These are phyloP conservation scores for Temnothorax unifasciatus DNA, from an alignment of 2,888 invertebrate genomes.

Conservation along the genomic window DNA sequence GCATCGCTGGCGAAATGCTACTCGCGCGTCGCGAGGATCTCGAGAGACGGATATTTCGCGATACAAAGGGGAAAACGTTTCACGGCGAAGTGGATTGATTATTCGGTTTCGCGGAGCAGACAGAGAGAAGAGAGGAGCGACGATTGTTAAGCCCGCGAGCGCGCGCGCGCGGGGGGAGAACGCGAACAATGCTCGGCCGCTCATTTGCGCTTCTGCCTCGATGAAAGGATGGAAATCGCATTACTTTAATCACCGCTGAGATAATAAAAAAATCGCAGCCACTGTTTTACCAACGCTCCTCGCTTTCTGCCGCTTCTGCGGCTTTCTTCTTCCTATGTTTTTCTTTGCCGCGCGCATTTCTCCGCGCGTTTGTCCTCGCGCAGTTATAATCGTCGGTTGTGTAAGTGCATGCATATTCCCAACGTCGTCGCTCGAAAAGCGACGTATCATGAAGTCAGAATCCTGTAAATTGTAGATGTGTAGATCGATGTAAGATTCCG, in stretches of 20 bases:
- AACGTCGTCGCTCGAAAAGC: not conserved
- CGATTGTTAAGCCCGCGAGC: constrained; percentile 55
- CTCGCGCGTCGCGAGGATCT: constrained; percentile 68
- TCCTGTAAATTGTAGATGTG: not conserved
- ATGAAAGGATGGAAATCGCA: constrained; percentile 54
- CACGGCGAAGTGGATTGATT: constrained; percentile 75
- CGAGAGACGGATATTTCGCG: constrained; percentile 73
- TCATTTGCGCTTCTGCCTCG: constrained; percentile 50
- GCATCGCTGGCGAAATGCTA: constrained; percentile 63
- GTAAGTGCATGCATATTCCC: not conserved
- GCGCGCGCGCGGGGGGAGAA: constrained; percentile 10
- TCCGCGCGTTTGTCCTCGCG: not conserved
- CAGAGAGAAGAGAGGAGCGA: constrained; percentile 57
- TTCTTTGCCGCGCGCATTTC: not conserved
- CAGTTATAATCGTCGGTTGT: constrained; percentile 23
- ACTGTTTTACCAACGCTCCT: constrained; percentile 43
- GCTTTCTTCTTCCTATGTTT: not conserved
- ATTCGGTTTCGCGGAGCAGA: constrained; percentile 68
- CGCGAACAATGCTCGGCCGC: constrained; percentile 45
- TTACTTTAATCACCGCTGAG: constrained; percentile 51
- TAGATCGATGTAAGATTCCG: not conserved
- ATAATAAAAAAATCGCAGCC: constrained; percentile 49
- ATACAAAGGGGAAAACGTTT: constrained; percentile 73
- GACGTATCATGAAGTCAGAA: not conserved
- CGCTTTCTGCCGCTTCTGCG: constrained; percentile 33